phyloP scores from a whole-genome alignment of 2,888 invertebrate genomes.

The Tyria jacobaeae region DNA sequence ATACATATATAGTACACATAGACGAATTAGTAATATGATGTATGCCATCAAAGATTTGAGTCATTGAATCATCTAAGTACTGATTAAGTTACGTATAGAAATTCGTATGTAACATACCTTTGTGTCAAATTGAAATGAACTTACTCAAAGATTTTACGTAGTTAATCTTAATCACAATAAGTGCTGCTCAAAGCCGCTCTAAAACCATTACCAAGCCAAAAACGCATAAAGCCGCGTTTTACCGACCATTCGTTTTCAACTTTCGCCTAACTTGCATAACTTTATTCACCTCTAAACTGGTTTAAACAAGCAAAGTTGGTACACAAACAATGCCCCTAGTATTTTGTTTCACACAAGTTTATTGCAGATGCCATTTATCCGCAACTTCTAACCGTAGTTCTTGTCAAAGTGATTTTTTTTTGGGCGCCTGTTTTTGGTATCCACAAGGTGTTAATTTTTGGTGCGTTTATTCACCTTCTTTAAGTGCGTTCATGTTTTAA shows the following conservation, averaged over 20 bases:
- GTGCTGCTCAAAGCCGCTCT: slow-evolving; percentile 22
- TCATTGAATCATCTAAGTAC: no score
- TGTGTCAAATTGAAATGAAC: slow-evolving; percentile 18
- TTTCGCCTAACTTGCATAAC: slow-evolving; percentile 48
- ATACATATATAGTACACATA: no score
- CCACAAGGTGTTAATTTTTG: slow-evolving; percentile 17
- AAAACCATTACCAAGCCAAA: slow-evolving; percentile 34
- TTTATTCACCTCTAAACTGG: slow-evolving; percentile 50
- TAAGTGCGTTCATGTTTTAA: no score
- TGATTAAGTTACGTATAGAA: no score
- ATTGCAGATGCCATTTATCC: slow-evolving; percentile 49
- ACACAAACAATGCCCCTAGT: slow-evolving; percentile 47
- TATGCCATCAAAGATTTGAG: no score
- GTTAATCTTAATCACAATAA: slow-evolving; percentile 21
- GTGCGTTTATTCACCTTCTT: no score
- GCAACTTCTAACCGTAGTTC: slow-evolving; percentile 48
- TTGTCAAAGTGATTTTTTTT: slow-evolving; percentile 49
- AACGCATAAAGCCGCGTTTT: no score
- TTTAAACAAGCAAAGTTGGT: slow-evolving; percentile 46
- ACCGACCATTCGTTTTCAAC: slow-evolving; percentile 43
- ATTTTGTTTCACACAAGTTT: slow-evolving; percentile 49
- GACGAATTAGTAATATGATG: no score
- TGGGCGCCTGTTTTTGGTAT: slow-evolving; percentile 47
- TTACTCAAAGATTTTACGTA: slow-evolving; percentile 14
- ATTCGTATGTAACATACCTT: no score